A percentile compares a stretch with the other conserved stretches of the same genome.
Conservation (phyloP, 1,140 invertebrate genomes). For the Apis laboriosa region DNA sequence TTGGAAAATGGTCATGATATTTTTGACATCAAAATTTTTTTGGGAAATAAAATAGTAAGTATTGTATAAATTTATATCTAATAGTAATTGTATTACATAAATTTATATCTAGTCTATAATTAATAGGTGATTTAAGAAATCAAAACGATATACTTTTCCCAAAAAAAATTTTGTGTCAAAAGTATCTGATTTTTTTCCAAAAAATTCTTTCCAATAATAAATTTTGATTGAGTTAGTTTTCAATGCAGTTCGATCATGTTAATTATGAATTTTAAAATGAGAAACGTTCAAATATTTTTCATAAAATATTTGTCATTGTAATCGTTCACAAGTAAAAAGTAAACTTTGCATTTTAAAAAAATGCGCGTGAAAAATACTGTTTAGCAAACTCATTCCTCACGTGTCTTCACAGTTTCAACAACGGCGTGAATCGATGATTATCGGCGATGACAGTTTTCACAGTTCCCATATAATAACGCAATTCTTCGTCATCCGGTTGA, state of each 20-base stretch:
- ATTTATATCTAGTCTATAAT: neutral
- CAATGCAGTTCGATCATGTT: neutral
- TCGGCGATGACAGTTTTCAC: slow-evolving; percentile 46
- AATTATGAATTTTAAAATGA: neutral
- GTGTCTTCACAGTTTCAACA: slow-evolving; percentile 35
- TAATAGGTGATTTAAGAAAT: no score
- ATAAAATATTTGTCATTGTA: neutral
- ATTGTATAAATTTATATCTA: neutral
- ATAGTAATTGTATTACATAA: no score
- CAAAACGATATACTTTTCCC: no score
- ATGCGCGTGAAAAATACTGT: neutral
- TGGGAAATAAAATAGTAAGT: no score
- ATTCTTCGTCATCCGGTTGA: slow-evolving; percentile 65
- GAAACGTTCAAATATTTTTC: neutral
- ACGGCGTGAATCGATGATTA: slow-evolving; percentile 40
- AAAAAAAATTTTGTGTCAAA: no score
- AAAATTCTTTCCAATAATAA: no score
- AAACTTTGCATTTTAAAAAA: neutral
- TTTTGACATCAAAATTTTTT: no score
- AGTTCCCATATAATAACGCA: slow-evolving; percentile 65
- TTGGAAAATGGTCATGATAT: no score
- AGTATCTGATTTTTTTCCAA: no score
- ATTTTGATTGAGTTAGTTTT: no score
- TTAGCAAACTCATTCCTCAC: slow-evolving; percentile 15
- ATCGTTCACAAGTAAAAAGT: no score